Conservation (phyloP, 2,797 vertebrate genomes). For the Pantherophis vulpinus region DNA sequence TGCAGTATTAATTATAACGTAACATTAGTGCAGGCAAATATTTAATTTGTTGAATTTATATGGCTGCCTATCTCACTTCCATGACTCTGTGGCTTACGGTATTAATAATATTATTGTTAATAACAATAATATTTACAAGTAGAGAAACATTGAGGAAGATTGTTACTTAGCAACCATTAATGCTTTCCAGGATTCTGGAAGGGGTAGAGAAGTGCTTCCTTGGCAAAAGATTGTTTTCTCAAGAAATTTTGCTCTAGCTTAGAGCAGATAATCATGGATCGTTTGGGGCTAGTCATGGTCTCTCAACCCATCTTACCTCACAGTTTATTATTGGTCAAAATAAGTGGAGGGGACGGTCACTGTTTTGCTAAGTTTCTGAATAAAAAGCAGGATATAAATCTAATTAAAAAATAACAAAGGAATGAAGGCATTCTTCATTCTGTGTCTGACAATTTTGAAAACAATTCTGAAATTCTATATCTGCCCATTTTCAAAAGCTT, state of each 20-base stretch:
- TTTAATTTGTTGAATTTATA: neutral
- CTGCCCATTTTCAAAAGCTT: neutral
- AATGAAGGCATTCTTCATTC: neutral
- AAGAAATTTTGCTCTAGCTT: neutral
- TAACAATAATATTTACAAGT: neutral
- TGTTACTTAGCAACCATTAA: slow-evolving; percentile 1
- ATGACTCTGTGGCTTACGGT: neutral
- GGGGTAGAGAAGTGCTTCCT: neutral
- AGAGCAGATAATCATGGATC: neutral
- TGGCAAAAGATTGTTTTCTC: neutral
- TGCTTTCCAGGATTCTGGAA: neutral
- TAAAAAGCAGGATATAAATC: neutral
- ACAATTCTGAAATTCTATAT: neutral
- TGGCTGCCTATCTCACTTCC: neutral
- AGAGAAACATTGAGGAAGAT: neutral
- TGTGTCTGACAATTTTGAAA: neutral
- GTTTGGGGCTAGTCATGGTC: neutral
- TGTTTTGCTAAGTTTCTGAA: neutral
- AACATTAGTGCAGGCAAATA: neutral
- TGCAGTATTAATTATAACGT: neutral
- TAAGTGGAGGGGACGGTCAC: neutral
- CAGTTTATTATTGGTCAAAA: neutral
- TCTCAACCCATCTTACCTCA: neutral
- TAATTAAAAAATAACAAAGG: neutral
- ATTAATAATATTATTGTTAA: neutral